Conservation (phyloP, 2,888 invertebrate genomes). For the Palloptera scutellata region DNA sequence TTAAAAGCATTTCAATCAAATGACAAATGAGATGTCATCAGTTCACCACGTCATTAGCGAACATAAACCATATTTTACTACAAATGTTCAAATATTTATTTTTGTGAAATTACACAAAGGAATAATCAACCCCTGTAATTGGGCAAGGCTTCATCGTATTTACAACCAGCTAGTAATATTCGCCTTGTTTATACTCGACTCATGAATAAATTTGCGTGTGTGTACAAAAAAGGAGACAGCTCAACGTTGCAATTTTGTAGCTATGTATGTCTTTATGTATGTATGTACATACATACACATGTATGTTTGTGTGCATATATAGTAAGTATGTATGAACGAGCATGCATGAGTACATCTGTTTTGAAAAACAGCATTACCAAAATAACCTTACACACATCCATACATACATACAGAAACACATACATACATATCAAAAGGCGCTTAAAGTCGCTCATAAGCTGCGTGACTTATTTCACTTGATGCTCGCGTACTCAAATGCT, state of each 20-base stretch:
- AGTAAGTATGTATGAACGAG: neutral
- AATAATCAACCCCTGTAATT: conserved; percentile 48
- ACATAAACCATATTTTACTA: conserved; percentile 61
- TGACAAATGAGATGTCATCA: conserved; percentile 39
- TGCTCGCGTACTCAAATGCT: conserved; percentile 19
- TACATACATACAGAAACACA: conserved; percentile 15
- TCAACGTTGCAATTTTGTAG: conserved; percentile 34
- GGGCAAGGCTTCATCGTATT: conserved; percentile 33
- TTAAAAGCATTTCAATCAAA: conserved; percentile 34
- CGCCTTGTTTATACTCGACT: conserved; percentile 19
- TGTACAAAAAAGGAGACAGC: neutral
- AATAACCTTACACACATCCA: conserved; percentile 31
- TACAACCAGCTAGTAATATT: conserved; percentile 9
- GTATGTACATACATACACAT: neutral
- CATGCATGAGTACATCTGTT: conserved; percentile 38
- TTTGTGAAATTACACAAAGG: conserved; percentile 29
- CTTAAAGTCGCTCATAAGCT: neutral
- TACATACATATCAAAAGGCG: neutral
- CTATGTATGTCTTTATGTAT: conserved; percentile 25
- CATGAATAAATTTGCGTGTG: conserved; percentile 7
- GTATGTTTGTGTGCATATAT: neutral
- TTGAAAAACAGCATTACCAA: conserved; percentile 34
- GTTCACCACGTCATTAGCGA: conserved; percentile 49
- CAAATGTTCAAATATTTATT: conserved; percentile 61
- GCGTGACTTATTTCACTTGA: conserved; percentile 23